Base-by-base conservation (phyloP, 2,888 invertebrate genomes). In the Hedya salicella region DNA sequence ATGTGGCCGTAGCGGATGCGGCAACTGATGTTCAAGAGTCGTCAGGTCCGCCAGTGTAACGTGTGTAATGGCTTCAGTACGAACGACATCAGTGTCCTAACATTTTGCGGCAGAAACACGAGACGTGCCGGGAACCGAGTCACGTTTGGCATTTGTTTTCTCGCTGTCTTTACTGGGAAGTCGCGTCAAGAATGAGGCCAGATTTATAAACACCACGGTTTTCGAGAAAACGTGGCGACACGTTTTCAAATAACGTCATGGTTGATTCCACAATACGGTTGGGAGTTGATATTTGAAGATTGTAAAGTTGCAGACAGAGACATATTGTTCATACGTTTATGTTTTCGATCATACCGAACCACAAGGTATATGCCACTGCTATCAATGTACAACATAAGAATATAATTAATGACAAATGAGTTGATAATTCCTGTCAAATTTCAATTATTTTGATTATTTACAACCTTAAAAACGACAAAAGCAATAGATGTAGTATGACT, bases 1-100 rank as follows among this genome's bases (percentile, higher is more conserved):
- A 69, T 73, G 69, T 70, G 75, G 75, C 75, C 79, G 79, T 79
- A 81, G 75, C 73, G 78, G 75, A 71, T 75, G 72, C 70, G 73
- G 75, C 52, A 62, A 54, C 14, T 75, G 73, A 75, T 72, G 72
- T 77, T 73, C 74, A 75, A 70, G 69, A 72, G 69, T 19, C 42
- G 11, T 9, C 32, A 9, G 32, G 56, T 40, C 70, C 68, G 75
- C 76, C 77, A 21, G 14, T 32, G 32, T 32, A 32, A 32, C 6
- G 32, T 11, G 8, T 19, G 46, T 53, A 53, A 46, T 60, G 25
- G 46, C 40, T 21, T 50, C 49, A 63, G 32, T 48, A 50, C 36
- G 25, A 60, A 44, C 52, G 46, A 46, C 52, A 36, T 19, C 16
- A 49, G 36, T 19, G 56, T 42, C 42, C 16, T 16, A 50, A 30